Base-by-base conservation (phyloP, 2,797 vertebrate species). In the Melanogrammus aeglefinus region DNA sequence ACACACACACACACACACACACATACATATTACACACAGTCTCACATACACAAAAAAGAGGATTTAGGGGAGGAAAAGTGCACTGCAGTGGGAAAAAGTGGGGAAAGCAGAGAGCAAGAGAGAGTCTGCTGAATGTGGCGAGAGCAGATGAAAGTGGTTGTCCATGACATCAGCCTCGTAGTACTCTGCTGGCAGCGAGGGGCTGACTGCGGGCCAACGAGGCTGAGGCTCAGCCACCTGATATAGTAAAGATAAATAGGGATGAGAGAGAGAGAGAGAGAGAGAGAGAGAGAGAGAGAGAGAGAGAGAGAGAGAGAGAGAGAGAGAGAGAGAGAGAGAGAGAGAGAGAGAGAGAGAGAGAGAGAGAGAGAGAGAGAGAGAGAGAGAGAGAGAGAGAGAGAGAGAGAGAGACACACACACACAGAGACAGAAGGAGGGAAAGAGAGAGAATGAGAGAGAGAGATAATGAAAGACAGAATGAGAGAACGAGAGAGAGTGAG, bases 171-270 rank as follows among this genome's bases (percentile, higher is more conserved):
- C 85, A 76, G 82, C 83, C 75, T 78, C 82, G 86, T 89, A 88
- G 85, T 83, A 85, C 84, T 80, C 73, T 80, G 80, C 86, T 89
- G 91, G 89, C 89, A 85, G 83, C 84, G 1, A 78, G 75, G 36
- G 79, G 33, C 51, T 2, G 36, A 76, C 74, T 79, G 73, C 35
- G 76, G 88, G 91, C 88, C 91, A 91, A 78, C 74, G 24, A 82
- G 88, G 83, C 90, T 91, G 91, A 92, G 90, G 88, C 89, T 76
- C 1, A 71, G 75, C 79, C 84, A 88, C 85, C 87, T 87, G 82
- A 91, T 88, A 85, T 41, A 76, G 38, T 39, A 10, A 10, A 39
- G 38, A 39, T 39, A 39, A 39, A 39, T 39, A 39, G 38, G 38
- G 38, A 80, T 10, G 76, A 66, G 73, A 75, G 38, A 38, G 38